Evolutionary conservation across 2,888 invertebrate genomes (phyloP), one percentile per base, ranked within the genome.

Genomic region (Sclerodermus sp.): DNA sequence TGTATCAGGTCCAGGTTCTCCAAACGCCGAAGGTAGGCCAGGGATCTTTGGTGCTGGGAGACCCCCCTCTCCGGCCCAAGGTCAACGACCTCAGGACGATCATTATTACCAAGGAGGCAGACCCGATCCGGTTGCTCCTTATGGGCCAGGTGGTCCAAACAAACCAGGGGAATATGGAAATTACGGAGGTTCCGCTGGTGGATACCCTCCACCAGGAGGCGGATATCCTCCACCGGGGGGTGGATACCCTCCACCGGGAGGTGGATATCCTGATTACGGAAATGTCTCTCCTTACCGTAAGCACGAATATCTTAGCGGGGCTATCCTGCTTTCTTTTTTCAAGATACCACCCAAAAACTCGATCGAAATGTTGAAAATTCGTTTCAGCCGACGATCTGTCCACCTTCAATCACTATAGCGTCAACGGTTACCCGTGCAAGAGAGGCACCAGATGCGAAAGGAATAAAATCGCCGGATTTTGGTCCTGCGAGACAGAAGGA

Each of bases 401-500:
- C 37, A 79, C 86, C 0, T 91, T 89, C 86, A 83, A 85, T 30
- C 87, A 87, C 58, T 91, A 88, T 78, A 89, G 92, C 1, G 92
- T 92, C 1, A 88, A 88, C 12, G 92, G 92, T 17, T 87, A 87
- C 73, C 90, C 91, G 0, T 92, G 92, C 60, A 84, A 87, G 31
- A 75, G 82, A 3, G 90, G 88, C 1, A 85, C 86, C 0, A 78
- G 80, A 0, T 92, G 92, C 64, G 85, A 86, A 18, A 86, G 87
- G 75, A 91, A 92, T 73, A 78, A 82, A 3, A 82, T 90, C 10
- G 87, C 87, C 0, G 91, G 91, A 0, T 91, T 92, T 68, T 93
- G 91, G 87, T 89, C 87, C 13, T 93, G 93, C 63, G 90, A 92
- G 64, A 84, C 89, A 0, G 91, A 91, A 59, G 87, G 87, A 0